Base-by-base conservation (phyloP, 2,797 vertebrate genomes). In the Orientallactaga sibirica region DNA sequence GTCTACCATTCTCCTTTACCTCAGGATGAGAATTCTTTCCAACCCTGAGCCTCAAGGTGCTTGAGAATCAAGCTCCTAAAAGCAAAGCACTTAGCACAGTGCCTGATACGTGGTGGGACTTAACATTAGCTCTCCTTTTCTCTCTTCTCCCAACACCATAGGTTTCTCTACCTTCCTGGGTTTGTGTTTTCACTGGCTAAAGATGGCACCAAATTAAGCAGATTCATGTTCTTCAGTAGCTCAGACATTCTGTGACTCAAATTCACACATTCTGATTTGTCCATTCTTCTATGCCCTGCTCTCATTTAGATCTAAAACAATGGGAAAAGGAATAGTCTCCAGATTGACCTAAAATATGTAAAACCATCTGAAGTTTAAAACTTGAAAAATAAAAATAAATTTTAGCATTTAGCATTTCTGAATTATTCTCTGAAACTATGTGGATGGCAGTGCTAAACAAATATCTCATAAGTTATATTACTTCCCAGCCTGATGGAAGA, bases 351-450 rank as follows among this genome's bases (percentile, higher is more conserved):
- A 79, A 91, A 92, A 79, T 64, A 86, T 33, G 73, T 66, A 96
- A 92, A 92, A 70, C 7, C 52, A 92, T 58, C n/a, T 92, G 41
- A 90, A 92, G 86, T 83, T 97, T 87, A 88, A 90, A 94, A 93
- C 27, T 74, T 37, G n/a, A 83, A 90, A 93, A 86, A 80, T 27
- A 85, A 25, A 85, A 94, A 24, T n/a, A 82, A 76, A 19, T 85
- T 93, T 88, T 89, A 91, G 64, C 76, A 52, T 85, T 64, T 83
- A 18, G 91, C 76, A 74, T 77, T 92, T 20, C n/a, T 82, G 37
- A 88, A 86, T 78, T 87, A 93, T 22, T 89, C 81, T 88, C 81
- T 92, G 86, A 58, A 94, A 77, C 48, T 79, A 80, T 1, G 25
- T 29, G 87, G 85, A 86, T 0, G 84, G 43, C 14, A 96, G 43